phyloP scores from a whole-genome alignment of 2,797 vertebrate genomes.

The Eremophila alpestris region DNA sequence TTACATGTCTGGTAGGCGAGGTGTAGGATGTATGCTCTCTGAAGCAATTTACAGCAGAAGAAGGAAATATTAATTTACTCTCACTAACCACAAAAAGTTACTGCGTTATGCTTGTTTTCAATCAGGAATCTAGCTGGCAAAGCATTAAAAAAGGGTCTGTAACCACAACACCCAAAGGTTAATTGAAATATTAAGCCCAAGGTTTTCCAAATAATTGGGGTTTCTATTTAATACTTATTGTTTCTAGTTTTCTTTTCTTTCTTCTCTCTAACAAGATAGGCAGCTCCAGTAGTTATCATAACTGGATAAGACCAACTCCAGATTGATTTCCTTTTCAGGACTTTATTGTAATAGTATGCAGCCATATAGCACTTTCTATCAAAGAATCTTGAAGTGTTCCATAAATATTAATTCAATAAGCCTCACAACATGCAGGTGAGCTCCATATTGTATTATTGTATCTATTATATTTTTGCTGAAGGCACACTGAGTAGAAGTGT shows the following conservation, averaged over 20 bases:
- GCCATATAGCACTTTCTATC: conserved; percentile 15
- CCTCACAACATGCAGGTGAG: neutral
- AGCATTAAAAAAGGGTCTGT: neutral
- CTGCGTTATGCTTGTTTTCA: neutral
- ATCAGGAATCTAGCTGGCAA: neutral
- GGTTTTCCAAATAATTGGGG: neutral
- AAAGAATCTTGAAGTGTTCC: conserved; percentile 25
- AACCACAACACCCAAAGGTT: neutral
- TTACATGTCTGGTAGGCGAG: neutral
- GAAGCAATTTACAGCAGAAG: conserved; percentile 29
- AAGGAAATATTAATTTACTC: conserved; percentile 43
- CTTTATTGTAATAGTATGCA: conserved; percentile 4
- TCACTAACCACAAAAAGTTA: conserved; percentile 14
- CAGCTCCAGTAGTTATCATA: neutral
- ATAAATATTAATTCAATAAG: conserved; percentile 56
- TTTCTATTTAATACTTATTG: neutral
- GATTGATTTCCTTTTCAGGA: conserved; percentile 3
- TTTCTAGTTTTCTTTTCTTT: neutral
- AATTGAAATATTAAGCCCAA: neutral
- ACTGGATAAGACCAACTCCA: neutral
- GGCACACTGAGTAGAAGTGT: conserved; percentile 2
- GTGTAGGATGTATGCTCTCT: neutral
- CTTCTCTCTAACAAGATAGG: neutral
- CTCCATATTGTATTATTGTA: neutral
- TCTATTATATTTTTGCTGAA: conserved; percentile 35